Evolutionary conservation across 2,113 vertebrate species (phyloP).

Genomic region (Typhlomys cinereus): DNA sequence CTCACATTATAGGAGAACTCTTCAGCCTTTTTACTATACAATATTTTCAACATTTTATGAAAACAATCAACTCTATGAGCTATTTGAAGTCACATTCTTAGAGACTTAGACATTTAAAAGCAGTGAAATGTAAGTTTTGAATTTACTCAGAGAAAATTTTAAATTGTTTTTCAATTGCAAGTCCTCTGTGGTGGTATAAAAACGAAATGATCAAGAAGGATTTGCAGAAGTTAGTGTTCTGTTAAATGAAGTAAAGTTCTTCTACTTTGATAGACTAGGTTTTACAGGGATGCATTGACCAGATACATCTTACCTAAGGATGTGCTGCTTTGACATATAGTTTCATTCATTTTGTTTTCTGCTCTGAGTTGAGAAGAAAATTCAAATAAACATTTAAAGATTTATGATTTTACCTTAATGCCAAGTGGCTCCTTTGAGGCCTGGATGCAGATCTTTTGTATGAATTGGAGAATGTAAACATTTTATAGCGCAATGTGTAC

Average conservation of each 20-base stretch:
- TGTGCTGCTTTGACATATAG: background rate
- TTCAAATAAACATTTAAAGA: conserved; percentile 7
- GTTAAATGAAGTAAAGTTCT: conserved; percentile 22
- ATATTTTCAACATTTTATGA: conserved; percentile 1
- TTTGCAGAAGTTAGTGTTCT: background rate
- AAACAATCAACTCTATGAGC: background rate
- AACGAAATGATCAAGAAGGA: background rate
- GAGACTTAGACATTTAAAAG: background rate
- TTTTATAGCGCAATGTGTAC: background rate
- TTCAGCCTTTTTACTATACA: background rate
- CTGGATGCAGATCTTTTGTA: conserved; percentile 11
- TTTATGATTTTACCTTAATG: background rate
- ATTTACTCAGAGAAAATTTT: background rate
- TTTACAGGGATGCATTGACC: conserved; percentile 7
- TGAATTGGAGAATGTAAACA: background rate
- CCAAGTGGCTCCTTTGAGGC: conserved; percentile 13
- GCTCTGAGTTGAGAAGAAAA: background rate
- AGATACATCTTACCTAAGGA: background rate
- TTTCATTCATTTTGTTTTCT: conserved; percentile 24
- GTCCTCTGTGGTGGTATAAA: background rate
- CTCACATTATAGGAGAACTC: background rate
- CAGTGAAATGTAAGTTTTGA: background rate
- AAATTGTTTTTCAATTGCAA: conserved; percentile 34
- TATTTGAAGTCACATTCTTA: background rate
- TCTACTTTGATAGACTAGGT: background rate